Evolutionary conservation across 2,113 vertebrate species (phyloP).

Genomic region (Tachysurus vachellii): DNA sequence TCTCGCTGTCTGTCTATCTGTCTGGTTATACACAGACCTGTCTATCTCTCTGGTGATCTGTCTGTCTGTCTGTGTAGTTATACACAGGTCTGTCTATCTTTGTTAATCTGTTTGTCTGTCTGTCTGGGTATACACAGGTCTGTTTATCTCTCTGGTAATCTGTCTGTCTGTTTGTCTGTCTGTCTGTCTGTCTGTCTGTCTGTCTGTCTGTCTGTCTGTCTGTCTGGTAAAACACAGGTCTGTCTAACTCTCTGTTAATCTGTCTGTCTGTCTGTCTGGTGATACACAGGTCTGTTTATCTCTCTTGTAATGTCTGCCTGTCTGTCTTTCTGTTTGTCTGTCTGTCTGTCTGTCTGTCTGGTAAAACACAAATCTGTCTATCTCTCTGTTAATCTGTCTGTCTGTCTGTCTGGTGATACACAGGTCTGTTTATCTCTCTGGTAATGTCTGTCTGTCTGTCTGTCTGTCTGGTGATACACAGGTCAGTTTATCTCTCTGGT

Average conservation of each 20-base stretch:
- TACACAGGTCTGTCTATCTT: no score
- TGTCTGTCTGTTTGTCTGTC: no score
- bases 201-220: not conserved
- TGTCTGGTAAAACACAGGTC: not conserved
- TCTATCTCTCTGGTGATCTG: not conserved
- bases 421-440: not conserved
- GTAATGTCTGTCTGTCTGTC: no score
- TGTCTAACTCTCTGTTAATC: no score
- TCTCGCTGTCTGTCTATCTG: not conserved
- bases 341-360: not conserved
- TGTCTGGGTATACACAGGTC: no score
- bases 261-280: not conserved
- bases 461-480: not conserved
- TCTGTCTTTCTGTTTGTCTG: no score
- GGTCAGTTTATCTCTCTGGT: not conserved
- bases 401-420: not conserved
- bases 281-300: not conserved
- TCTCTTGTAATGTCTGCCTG: no score
- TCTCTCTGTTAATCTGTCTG: no score
- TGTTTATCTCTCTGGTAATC: no score
- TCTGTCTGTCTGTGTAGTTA: no score
- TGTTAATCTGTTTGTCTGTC: no score
- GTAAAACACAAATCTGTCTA: not conserved
- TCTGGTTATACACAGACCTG: fast-evolving
- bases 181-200: no score